phyloP scores from a whole-genome alignment of 2,113 vertebrate species.

The Cercocebus atys region DNA sequence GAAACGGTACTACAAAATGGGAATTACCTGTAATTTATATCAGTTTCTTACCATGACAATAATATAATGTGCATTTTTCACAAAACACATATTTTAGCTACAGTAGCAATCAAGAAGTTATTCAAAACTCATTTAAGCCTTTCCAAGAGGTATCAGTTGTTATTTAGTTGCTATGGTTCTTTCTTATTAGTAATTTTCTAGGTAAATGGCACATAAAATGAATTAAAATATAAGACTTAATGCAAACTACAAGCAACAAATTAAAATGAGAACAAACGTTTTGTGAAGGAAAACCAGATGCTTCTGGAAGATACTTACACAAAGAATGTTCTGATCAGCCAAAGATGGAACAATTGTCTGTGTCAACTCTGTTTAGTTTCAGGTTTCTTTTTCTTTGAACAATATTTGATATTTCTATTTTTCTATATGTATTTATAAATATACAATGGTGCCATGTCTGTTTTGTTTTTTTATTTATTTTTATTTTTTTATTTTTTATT shows the following conservation, averaged over 20 bases:
- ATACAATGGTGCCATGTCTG: neutral
- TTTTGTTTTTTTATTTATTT: no score
- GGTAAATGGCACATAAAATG: slow-evolving; percentile 3
- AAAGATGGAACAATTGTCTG: fast-evolving
- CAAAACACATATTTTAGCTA: slow-evolving; percentile 70
- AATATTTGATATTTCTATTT: neutral
- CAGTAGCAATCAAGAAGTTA: slow-evolving; percentile 67
- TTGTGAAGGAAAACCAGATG: neutral
- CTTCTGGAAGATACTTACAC: neutral
- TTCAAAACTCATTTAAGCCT: slow-evolving; percentile 73
- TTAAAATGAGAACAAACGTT: neutral
- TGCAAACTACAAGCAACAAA: slow-evolving; percentile 1
- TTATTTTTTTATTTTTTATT: no score
- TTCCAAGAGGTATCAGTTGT: slow-evolving; percentile 62
- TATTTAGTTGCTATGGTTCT: slow-evolving; percentile 66
- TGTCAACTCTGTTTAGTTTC: neutral
- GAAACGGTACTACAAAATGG: slow-evolving; percentile 76
- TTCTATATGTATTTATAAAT: neutral
- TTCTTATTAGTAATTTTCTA: slow-evolving; percentile 47
- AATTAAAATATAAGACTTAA: slow-evolving; percentile 60
- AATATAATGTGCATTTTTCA: slow-evolving; percentile 62
- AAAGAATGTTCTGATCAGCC: fast-evolving
- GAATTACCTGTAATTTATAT: slow-evolving; percentile 81
- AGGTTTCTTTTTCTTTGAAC: neutral
- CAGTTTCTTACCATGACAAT: slow-evolving; percentile 69